Conservation (phyloP, 2,888 invertebrate species). For the Psylliodes chrysocephalus region DNA sequence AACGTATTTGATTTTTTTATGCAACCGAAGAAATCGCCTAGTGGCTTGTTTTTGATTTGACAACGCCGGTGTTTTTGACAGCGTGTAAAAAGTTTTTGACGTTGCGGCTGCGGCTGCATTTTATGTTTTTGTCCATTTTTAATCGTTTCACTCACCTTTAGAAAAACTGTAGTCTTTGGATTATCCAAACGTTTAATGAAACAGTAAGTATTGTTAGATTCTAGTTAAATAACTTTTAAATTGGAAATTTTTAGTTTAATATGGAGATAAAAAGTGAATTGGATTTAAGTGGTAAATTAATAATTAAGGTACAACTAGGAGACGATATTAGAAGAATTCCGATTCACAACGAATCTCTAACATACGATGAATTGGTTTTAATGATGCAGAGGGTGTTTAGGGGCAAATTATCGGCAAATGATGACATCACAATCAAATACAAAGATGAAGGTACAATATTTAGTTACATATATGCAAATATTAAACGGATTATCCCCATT, state of each 20-base stretch:
- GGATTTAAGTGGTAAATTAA: slow-evolving; percentile 67
- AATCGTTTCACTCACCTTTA: slow-evolving; percentile 45
- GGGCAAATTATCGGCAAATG: slow-evolving; percentile 70
- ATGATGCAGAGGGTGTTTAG: slow-evolving; percentile 80
- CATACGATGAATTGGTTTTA: slow-evolving; percentile 74
- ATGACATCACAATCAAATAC: slow-evolving; percentile 77
- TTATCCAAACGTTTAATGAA: slow-evolving; percentile 43
- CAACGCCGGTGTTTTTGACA: slow-evolving; percentile 42
- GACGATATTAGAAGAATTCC: slow-evolving; percentile 76
- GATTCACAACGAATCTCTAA: slow-evolving; percentile 78
- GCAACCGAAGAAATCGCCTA: neutral
- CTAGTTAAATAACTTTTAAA: neutral
- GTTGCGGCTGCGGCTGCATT: slow-evolving; percentile 41
- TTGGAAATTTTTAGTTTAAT: slow-evolving; percentile 44
- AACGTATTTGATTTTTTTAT: too few species aligned
- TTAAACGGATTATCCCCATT: slow-evolving; percentile 24
- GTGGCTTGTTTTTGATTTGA: slow-evolving; percentile 12
- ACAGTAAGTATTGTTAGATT: slow-evolving; percentile 41
- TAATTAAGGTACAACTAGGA: slow-evolving; percentile 70
- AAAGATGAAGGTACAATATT: slow-evolving; percentile 74
- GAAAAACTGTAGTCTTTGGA: slow-evolving; percentile 42
- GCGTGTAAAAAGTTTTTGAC: slow-evolving; percentile 41
- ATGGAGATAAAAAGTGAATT: slow-evolving; percentile 62
- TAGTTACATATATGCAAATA: slow-evolving; percentile 4
- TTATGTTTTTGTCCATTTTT: slow-evolving; percentile 50